These are phyloP conservation scores for Tenebrio molitor DNA, from an alignment of 1,140 invertebrate species.

Conservation along the genomic window DNA sequence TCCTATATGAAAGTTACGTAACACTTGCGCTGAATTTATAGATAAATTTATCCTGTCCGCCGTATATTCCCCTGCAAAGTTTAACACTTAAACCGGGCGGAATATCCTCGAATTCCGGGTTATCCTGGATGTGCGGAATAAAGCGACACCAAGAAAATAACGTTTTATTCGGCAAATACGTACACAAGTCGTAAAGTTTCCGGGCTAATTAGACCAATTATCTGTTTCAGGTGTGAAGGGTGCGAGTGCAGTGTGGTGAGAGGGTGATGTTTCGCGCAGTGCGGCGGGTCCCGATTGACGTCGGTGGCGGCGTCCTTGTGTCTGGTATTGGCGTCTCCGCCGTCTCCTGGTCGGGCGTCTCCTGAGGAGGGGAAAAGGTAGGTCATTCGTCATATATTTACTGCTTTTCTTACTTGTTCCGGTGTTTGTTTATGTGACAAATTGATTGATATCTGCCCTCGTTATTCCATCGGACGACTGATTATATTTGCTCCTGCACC, in stretches of 20 bases:
- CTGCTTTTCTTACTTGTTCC: constrained; percentile 46
- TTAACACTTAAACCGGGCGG: constrained; percentile 23
- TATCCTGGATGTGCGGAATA: constrained; percentile 31
- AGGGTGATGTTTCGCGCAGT: constrained; percentile 54
- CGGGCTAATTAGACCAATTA: constrained; percentile 24
- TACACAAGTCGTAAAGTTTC: constrained; percentile 28
- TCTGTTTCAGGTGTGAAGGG: constrained; percentile 50
- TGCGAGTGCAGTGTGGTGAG: constrained; percentile 55
- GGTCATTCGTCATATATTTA: constrained; percentile 56
- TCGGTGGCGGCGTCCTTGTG: constrained; percentile 56
- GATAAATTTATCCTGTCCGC: constrained; percentile 16
- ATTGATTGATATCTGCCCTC: constrained; percentile 37
- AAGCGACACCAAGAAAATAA: constrained; percentile 21
- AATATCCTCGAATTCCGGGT: constrained; percentile 23
- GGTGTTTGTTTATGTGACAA: constrained; percentile 37
- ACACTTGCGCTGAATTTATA: constrained; percentile 36
- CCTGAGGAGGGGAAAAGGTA: constrained; percentile 53
- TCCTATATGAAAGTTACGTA: constrained; percentile 20
- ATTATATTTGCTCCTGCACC: constrained; percentile 4
- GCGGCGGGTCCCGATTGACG: constrained; percentile 50
- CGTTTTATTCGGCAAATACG: constrained; percentile 34
- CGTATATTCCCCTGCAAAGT: constrained; percentile 22
- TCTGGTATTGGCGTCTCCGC: constrained; percentile 53
- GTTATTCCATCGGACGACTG: not conserved
- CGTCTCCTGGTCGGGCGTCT: constrained; percentile 45